Evolutionary conservation across 2,888 invertebrate species (phyloP), one percentile per base, ranked within the genome.

Genomic region (Agrypnus murinus): DNA sequence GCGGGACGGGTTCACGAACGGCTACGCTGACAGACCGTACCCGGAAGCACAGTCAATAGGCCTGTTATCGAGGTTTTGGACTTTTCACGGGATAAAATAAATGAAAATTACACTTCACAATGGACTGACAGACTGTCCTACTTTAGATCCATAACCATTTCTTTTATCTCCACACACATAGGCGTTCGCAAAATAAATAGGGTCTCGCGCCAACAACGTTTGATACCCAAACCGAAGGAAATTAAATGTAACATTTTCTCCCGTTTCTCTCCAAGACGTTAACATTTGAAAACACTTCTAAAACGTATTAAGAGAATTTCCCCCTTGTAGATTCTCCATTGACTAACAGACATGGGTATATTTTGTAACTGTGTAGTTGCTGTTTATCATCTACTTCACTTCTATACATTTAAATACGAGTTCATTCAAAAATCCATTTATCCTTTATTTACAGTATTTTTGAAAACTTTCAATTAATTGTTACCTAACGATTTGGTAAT

Each of bases 21-120:
- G 58, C 64, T 45, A 60, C 50, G 32, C 62, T 65, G 68, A 65
- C 68, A 66, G 55, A 55, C 69, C 64, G 58, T 55, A 55, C 59
- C 60, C 65, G 65, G 72, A 69, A 72, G 48, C 60, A 36, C 46
- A 43, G 68, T 69, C 66, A 66, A 71, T 71, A 66, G 66, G 53
- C 55, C 65, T 43, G 62, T 58, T 71, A 71, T 71, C 67, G 38
- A 32, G 40, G 64, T 58, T 69, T 53, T 53, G 60, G 57, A 53
- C 63, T 57, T 48, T 71, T 63, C 53, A 53, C 58, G n/a, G 63
- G 25, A 46, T 46, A 53, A 67, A 71, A 71, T 71, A 71, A 67
- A 71, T 71, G 64, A 63, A 71, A 71, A 70, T 70, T 46, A 69
- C 65, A 36, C 38, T 64, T 64, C 55, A 48, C 46, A 53, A 53